Evolutionary conservation across 2,888 invertebrate genomes (phyloP).

Genomic region (Desoria tigrina): DNA sequence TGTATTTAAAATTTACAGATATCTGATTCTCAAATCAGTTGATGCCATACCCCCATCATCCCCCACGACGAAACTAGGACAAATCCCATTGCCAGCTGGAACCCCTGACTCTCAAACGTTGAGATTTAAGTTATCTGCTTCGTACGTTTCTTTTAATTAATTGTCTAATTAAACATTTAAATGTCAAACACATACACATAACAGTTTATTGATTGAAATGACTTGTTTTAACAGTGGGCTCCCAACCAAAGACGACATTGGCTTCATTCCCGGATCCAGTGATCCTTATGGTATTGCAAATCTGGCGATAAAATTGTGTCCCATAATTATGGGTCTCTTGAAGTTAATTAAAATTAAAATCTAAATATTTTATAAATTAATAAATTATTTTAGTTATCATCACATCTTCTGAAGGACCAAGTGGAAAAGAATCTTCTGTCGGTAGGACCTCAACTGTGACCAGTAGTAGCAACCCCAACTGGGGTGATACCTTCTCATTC

Average conservation of each 20-base stretch:
- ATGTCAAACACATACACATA: no score
- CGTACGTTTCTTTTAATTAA: slow-evolving; percentile 12
- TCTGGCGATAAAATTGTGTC: neutral
- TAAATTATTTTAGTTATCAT: slow-evolving; percentile 26
- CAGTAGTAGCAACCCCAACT: slow-evolving; percentile 38
- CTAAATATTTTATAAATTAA: slow-evolving; percentile 1
- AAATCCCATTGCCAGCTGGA: slow-evolving; percentile 32
- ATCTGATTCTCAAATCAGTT: slow-evolving; percentile 34
- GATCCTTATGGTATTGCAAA: slow-evolving; percentile 37
- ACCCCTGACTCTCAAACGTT: slow-evolving; percentile 33
- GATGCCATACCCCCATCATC: slow-evolving; percentile 21
- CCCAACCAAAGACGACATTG: slow-evolving; percentile 41
- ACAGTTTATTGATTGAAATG: slow-evolving; percentile 35
- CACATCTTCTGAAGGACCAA: slow-evolving; percentile 34
- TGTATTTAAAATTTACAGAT: slow-evolving; percentile 27
- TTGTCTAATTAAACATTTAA: neutral
- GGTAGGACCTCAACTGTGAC: slow-evolving; percentile 20
- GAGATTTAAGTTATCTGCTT: slow-evolving; percentile 38
- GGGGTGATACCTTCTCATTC: slow-evolving; percentile 41
- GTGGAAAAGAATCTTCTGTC: slow-evolving; percentile 33
- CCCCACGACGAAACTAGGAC: slow-evolving; percentile 20
- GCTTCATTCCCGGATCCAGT: slow-evolving; percentile 34
- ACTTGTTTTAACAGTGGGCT: slow-evolving; percentile 21
- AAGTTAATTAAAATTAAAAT: no score
- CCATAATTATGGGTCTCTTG: no score